Conservation (phyloP, 2,888 invertebrate species). For the Erpobdella octoculata region DNA sequence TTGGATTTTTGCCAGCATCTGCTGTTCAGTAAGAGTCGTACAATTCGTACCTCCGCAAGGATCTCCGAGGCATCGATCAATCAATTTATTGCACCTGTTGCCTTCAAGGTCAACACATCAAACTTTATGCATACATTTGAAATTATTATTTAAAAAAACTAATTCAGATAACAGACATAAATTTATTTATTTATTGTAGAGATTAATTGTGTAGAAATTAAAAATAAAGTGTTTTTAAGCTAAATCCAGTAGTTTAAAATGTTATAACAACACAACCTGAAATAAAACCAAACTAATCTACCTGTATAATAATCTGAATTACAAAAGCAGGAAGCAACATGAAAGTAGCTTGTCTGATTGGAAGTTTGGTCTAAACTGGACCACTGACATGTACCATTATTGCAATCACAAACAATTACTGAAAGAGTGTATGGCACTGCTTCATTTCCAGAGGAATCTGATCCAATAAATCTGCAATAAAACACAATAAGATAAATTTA, state of each 20-base stretch:
- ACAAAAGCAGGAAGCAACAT: neutral
- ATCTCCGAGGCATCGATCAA: neutral
- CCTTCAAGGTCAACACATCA: neutral
- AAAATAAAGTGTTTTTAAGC: too few species aligned
- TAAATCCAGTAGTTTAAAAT: too few species aligned
- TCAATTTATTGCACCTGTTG: neutral
- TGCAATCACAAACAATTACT: neutral
- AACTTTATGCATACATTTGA: too few species aligned
- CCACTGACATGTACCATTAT: neutral
- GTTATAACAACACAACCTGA: too few species aligned
- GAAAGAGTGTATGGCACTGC: neutral
- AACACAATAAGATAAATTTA: neutral
- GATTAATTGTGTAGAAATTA: too few species aligned
- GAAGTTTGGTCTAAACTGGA: neutral
- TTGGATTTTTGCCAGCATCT: too few species aligned
- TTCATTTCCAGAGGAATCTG: neutral
- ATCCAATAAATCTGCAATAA: slow-evolving; percentile 3
- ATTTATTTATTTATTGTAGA: too few species aligned
- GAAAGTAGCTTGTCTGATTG: neutral
- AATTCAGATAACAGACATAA: too few species aligned
- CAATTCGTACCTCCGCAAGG: neutral
- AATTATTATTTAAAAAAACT: too few species aligned
- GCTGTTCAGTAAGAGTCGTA: neutral
- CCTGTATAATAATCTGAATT: neutral
- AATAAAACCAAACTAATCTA: too few species aligned